Evolutionary conservation across 2,113 vertebrate species (phyloP), one percentile per base, ranked within the genome.

Genomic region (Tichodroma muraria): DNA sequence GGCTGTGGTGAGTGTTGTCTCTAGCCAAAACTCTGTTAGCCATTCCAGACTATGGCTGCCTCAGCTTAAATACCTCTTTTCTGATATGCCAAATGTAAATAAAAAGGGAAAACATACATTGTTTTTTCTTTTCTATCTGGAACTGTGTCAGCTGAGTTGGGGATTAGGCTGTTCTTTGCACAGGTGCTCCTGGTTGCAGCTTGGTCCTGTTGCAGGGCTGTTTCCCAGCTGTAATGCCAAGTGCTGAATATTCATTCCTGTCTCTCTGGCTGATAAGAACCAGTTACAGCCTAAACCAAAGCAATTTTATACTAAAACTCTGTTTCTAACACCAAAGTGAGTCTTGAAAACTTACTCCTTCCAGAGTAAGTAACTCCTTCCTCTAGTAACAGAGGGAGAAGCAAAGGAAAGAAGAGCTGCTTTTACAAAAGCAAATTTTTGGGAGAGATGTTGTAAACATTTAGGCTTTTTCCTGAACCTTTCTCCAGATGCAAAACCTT

Each of bases 381-480:
- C n/a, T n/a, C 6, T 18, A 27, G 44, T 25, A 63, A 80, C 19
- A 69, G 15, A 70, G 40, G 81, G 68, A 96, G 92, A 96, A 94
- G 88, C 85, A 90, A 96, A 96, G 70, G 45, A 78, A 93, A 83
- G 73, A 88, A 11, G n/a, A 90, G n/a, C 49, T 77, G 33, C 37
- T 47, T 94, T 71, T 38, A 50, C 61, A 80, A 88, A 70, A 80
- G 21, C 1, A 19, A 0, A 10, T 33, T 66, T 80, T 38, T 33
- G 31, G 52, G 25, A 49, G 44, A 88, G 24, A 6, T 53, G 11
- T 52, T 19, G 4, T 47, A 83, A 72, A 49, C 11, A 33, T 47
- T 53, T 20, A 33, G 52, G 6, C 25, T 88, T 77, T 70, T 78
- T 28, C 33, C 15, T 50, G 42, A 71, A 35, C 37, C 23, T 49